A percentile compares a stretch with the other conserved stretches of the same genome.
Evolutionary conservation across 92 coral and sea anemone genomes (phyloP).

Genomic region (Chrysogorgia sp.): DNA sequence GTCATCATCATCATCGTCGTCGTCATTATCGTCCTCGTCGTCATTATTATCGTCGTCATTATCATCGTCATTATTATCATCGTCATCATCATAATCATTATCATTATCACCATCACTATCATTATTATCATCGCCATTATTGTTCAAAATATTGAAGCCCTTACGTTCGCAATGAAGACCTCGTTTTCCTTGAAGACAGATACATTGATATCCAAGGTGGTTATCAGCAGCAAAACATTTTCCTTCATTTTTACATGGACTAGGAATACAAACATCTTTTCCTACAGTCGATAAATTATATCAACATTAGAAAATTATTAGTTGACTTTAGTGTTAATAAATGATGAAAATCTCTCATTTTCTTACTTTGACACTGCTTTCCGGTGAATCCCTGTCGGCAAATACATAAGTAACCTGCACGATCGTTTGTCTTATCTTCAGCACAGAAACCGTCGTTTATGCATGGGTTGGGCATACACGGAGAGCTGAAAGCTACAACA

Average conservation of each 20-base stretch:
- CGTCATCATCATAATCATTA: no score
- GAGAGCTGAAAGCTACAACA: conserved; percentile 72
- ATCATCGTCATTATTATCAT: no score
- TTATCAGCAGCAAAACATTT: conserved; percentile 86
- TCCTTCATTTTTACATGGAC: conserved; percentile 83
- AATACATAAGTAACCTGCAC: conserved; percentile 83
- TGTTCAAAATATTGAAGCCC: conserved; percentile 19
- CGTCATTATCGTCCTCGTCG: no score
- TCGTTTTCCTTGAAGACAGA: conserved; percentile 89
- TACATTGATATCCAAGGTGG: conserved; percentile 89
- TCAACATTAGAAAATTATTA: neutral
- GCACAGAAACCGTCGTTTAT: conserved; percentile 90
- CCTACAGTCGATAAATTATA: conserved; percentile 46
- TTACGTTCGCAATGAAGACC: conserved; percentile 95
- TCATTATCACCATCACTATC: no score
- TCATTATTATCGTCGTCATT: no score
- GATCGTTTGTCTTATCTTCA: conserved; percentile 68
- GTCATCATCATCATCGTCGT: no score
- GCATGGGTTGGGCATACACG: conserved; percentile 94
- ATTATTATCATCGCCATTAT: no score
- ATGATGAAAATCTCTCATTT: neutral
- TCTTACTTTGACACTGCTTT: conserved; percentile 81
- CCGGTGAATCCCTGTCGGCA: conserved; percentile 90
- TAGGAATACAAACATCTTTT: conserved; percentile 79
- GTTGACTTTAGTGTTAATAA: neutral